Evolutionary conservation across 2,113 vertebrate genomes (phyloP), one percentile per base, ranked within the genome.

Genomic region (Pica pica): DNA sequence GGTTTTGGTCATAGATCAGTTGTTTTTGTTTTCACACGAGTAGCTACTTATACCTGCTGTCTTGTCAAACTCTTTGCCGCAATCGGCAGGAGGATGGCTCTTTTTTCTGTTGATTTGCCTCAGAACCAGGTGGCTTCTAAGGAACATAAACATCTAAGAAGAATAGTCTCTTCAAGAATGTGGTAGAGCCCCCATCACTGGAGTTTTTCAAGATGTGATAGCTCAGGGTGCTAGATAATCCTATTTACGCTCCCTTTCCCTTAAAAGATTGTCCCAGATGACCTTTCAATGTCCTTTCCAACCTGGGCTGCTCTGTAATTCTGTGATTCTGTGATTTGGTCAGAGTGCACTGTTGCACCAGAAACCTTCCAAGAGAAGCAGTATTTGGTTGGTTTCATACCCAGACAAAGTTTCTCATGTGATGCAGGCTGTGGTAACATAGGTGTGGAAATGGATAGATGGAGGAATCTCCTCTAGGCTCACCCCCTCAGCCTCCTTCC

Each of bases 1-100:
- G 61, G 52, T 75, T 94, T 75, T 83, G 76, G 86, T 94, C 71
- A 92, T 75, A 90, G 83, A 83, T 68, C 79, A 88, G 83, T 94
- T 57, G 74, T 64, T 80, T 57, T 9, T 2, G 0, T 95, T 96
- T 70, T 94, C 83, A 85, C 60, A 9, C 46, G 92, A 80, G 88
- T 27, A 67, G 64, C 79, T 57, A n/a, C 85, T 80, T 94, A 74
- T 3, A 90, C 52, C 33, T 83, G 49, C 49, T 83, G 19, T 37
- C 55, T 77, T 85, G 75, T 79, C 56, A 91, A 84, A 77, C 60
- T 64, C 75, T 77, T 88, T 15, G 35, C 71, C 1, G 1, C 50
- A 92, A n/a, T 1, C 10, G 55, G 44, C 27, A 4, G 6, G 35
- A 78, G 22, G n/a, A 84, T 71, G 33, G 24, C 33, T 79, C 26